These are phyloP conservation scores for Augochlora pura DNA, from an alignment of 1,140 invertebrate genomes.

Conservation along the genomic window DNA sequence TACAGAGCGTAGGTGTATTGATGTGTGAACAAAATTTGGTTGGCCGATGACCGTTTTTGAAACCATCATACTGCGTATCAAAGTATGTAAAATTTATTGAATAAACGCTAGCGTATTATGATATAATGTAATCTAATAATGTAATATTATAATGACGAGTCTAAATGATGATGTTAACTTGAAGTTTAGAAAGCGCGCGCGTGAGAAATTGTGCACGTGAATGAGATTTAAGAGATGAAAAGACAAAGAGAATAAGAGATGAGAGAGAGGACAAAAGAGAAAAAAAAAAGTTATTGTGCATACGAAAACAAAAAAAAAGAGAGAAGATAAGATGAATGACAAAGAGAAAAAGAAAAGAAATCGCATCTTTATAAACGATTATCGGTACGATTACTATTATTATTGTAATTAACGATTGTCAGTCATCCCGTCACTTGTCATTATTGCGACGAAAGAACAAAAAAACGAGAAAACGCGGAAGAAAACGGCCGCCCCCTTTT, in stretches of 20 bases:
- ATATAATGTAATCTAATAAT: conserved; percentile 81
- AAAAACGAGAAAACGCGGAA: conserved; percentile 19
- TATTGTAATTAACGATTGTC: conserved; percentile 76
- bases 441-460: conserved; percentile 37
- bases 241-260: conserved; percentile 56
- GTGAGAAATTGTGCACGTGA: conserved; percentile 74
- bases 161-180: conserved; percentile 81
- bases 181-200: conserved; percentile 77
- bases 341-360: conserved; percentile 47
- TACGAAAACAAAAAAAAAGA: conserved; percentile 73
- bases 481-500: neutral
- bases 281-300: conserved; percentile 79
- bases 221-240: conserved; percentile 59
- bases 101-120: conserved; percentile 81
- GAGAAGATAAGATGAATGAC: conserved; percentile 54
- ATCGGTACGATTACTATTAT: conserved; percentile 68
- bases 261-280: conserved; percentile 63
- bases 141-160: conserved; percentile 81
- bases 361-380: conserved; percentile 71
- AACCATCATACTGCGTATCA: conserved; percentile 81
- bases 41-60: conserved; percentile 81
- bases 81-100: conserved; percentile 82
- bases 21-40: conserved; percentile 81
- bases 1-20: conserved; percentile 81
- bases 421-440: conserved; percentile 54